Evolutionary conservation across 2,797 vertebrate species (phyloP).

Genomic region (Channallabes apus): DNA sequence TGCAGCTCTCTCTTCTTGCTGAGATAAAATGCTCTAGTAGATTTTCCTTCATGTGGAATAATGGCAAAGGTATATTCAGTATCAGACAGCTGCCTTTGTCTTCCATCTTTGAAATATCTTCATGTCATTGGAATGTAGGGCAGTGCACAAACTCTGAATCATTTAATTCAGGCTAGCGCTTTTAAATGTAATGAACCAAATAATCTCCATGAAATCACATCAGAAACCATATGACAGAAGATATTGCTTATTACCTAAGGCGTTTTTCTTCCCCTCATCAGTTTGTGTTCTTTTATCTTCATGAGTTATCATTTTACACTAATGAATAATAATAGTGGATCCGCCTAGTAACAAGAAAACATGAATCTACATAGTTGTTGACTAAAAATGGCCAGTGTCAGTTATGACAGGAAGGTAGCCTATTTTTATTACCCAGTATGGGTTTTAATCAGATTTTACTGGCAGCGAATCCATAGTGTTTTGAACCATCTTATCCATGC

Average conservation of each 20-base stretch:
- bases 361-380: neutral
- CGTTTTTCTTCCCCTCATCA: neutral
- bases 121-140: slow-evolving; percentile 18
- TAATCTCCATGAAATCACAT: slow-evolving; percentile 16
- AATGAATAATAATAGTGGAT: neutral
- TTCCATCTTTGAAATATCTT: slow-evolving; percentile 26
- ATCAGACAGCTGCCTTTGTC: slow-evolving; percentile 39
- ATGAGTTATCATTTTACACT: neutral
- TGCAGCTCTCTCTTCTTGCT: slow-evolving; percentile 28
- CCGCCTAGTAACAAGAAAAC: neutral
- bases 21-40: slow-evolving; percentile 49
- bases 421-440: neutral
- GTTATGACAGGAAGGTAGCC: neutral
- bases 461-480: neutral
- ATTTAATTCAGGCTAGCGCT: slow-evolving; percentile 6
- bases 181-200: neutral
- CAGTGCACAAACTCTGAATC: slow-evolving; percentile 15
- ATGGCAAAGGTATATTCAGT: slow-evolving; percentile 56
- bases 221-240: slow-evolving; percentile 4
- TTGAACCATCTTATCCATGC: neutral
- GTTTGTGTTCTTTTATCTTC: too few species aligned
- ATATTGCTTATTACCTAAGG: neutral
- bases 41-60: slow-evolving; percentile 61
- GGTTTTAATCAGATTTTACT: neutral
- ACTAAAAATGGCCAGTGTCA: neutral